These are phyloP conservation scores for Copidosoma floridanum DNA, from an alignment of 1,140 invertebrate species.

Conservation along the genomic window DNA sequence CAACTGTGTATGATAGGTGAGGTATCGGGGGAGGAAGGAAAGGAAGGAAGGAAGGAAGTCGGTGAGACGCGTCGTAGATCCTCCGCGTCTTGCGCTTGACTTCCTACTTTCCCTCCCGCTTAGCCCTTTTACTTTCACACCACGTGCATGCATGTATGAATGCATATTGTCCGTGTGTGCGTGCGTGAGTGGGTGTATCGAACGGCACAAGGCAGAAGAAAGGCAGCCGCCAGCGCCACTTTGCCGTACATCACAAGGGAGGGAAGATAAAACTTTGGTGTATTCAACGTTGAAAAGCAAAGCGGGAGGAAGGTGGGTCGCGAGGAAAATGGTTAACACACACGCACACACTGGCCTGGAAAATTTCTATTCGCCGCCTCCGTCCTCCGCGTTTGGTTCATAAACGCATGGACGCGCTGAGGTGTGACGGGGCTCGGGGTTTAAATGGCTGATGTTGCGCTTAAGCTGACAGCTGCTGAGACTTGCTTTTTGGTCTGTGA, in stretches of 20 bases:
- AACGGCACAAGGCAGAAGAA: slow-evolving; percentile 32
- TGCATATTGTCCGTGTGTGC: no score
- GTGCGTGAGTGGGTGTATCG: slow-evolving; percentile 31
- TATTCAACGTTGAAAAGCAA: slow-evolving; percentile 33
- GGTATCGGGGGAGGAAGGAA: slow-evolving; percentile 6
- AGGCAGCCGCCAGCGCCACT: slow-evolving; percentile 33
- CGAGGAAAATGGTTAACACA: no score
- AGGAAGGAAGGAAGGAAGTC: slow-evolving; percentile 27
- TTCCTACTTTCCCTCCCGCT: slow-evolving; percentile 7
- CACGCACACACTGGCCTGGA: not conserved
- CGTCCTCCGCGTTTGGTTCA: no score
- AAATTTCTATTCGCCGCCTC: slow-evolving; percentile 1
- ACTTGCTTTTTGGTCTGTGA: no score
- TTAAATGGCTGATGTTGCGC: no score
- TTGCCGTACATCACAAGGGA: slow-evolving; percentile 32
- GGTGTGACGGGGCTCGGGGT: no score
- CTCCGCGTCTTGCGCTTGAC: slow-evolving; percentile 37
- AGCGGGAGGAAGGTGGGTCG: no score
- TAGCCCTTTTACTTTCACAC: no score
- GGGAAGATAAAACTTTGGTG: slow-evolving; percentile 40
- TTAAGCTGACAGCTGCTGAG: no score
- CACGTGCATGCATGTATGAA: no score
- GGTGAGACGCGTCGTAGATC: slow-evolving; percentile 41
- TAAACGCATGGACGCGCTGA: no score
- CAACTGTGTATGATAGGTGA: no score